Evolutionary conservation across 2,888 invertebrate species (phyloP), one percentile per base, ranked within the genome.

Genomic region (Latrodectus hesperus): DNA sequence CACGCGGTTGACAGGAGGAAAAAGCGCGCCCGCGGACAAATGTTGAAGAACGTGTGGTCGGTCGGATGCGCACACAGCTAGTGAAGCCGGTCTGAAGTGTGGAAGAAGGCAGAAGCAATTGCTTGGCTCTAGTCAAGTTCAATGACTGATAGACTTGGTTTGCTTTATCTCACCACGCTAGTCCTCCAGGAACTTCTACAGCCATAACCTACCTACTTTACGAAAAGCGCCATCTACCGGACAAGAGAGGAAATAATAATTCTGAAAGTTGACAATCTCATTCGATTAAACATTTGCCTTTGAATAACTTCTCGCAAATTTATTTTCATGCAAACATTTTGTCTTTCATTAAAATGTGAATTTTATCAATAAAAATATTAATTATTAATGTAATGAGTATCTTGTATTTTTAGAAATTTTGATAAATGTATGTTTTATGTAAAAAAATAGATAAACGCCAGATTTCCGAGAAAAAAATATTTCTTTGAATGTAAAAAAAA

Each of bases 111-210:
- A 60, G 60, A n/a, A 75, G 81, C 52, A 65, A 65, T 86, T 53
- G 85, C 64, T 70, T 68, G 64, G 75, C 80, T 70, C n/a, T n/a
- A 52, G 75, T 55, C 64, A 86, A 80, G 85, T 87, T 87, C 86
- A 87, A 87, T 87, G 86, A 87, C 86, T 87, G 86, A 87, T 87
- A 87, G 60, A 16, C 84, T 68, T 78, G 49, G 84, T 73, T 84
- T 74, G 78, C 73, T 76, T 75, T 80, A 80, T 80, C 80, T 75
- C 26, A 55, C 75, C 52, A 79, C 79, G 52, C 55, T 71, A 17
- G 55, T 72, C 26, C 64, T 38, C 6, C 38, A 38, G 38, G 38
- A 38, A 38, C 38, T 38, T 38, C 38, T 38, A 38, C 10, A 51
- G 55, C 52, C 65, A 68, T 71, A 87, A 87, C 81, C 86, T 87